Conservation (phyloP, 2,113 vertebrate species). For the Hypanus sabinus region DNA sequence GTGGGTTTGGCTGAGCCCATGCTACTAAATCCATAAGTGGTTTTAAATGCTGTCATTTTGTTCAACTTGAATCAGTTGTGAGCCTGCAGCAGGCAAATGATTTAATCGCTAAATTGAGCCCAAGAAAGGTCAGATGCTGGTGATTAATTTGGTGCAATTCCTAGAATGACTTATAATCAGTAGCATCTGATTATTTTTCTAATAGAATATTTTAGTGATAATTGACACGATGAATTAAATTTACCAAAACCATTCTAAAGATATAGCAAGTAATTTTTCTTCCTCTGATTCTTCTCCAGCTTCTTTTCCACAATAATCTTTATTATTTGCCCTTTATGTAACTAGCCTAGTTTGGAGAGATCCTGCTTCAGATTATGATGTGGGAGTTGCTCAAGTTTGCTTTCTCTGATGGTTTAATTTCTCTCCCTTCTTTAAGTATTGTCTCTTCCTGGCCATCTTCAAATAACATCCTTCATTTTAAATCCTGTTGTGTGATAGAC, state of each 20-base stretch:
- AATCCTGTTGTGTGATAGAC: neutral
- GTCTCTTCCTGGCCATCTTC: neutral
- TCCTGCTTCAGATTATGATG: neutral
- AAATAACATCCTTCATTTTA: neutral
- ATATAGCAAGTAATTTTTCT: neutral
- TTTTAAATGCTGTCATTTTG: constrained; percentile 14
- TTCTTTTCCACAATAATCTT: neutral
- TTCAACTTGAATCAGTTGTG: neutral
- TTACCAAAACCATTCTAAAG: neutral
- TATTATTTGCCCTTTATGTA: neutral
- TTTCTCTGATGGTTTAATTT: neutral
- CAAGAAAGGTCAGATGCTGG: neutral
- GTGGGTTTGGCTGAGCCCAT: neutral
- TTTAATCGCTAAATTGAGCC: neutral
- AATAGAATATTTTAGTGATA: neutral
- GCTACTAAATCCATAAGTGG: neutral
- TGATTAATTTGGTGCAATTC: constrained; percentile 15
- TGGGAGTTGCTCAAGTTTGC: neutral
- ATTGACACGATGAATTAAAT: neutral
- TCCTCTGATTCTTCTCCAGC: neutral
- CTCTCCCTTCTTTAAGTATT: neutral
- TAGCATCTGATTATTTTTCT: neutral
- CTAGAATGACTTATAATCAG: neutral
- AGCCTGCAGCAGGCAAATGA: neutral
- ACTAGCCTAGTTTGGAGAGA: neutral